Base-by-base conservation (phyloP, 1,140 invertebrate genomes). In the Drosophila triauraria region DNA sequence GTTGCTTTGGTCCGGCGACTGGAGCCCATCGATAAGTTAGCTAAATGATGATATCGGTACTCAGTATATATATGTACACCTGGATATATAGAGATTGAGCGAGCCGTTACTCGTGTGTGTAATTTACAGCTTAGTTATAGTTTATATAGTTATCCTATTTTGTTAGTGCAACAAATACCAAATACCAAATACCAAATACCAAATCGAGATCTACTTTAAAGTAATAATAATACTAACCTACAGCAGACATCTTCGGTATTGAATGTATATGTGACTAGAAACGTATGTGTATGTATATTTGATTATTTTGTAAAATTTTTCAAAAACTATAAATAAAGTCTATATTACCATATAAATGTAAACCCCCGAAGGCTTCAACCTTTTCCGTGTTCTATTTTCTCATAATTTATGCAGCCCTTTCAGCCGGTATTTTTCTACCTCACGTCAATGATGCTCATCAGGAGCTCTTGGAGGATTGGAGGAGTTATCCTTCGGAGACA, bases 281-380 rank as follows among this genome's bases (percentile, higher is more conserved):
- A 78, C 85, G 84, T 88, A 83, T 90, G 84, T 87, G 81, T 88
- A 90, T 88, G 84, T 88, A 91, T 91, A 86, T 86, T 90, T 91
- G 78, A 86, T 91, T 91, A 91, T 91, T 91, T 91, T 91, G 82
- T 91, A 91, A 91, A 91, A 91, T 91, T 91, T 91, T 91, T 91
- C 82, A 91, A 91, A 91, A 91, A 91, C 87, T 91, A 85, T 86
- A 91, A 91, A 91, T 91, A 91, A 91, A 91, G 79, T 91, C 87
- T 91, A 91, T 91, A 91, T 91, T 86, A 91, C 84, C 76, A 91
- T 90, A 90, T 90, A 91, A 91, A 91, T 90, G 86, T 90, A 91
- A 42, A 70, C 54, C 53, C 38, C 53, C 38, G 15, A 50, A 50
- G 68, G 46, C 70, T 43, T 17, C 67, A 30, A 60, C 67, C 70